phyloP scores from a whole-genome alignment of 2,888 invertebrate species.

The Apotomis turbidana region DNA sequence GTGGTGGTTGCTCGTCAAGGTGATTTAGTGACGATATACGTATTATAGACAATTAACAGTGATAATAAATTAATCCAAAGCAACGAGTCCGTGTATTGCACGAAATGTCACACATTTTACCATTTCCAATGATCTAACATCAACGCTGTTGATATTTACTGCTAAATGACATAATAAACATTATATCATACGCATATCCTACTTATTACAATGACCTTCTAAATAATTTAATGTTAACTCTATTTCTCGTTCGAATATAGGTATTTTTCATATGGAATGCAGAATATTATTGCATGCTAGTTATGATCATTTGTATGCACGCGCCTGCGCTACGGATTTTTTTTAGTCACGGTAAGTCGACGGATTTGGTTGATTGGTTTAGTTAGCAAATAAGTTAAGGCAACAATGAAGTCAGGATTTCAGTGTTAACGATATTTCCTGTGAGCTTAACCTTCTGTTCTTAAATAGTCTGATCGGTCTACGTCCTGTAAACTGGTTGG shows the following conservation, averaged over 20 bases:
- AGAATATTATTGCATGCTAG: not conserved
- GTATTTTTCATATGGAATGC: not conserved
- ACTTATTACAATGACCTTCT: not conserved
- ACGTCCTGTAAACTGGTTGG: no score
- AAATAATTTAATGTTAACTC: not conserved
- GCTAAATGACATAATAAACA: slow-evolving; percentile 13
- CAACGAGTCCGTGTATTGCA: no score
- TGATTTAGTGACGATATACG: no score
- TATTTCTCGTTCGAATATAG: not conserved
- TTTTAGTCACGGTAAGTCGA: not conserved
- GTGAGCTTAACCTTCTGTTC: no score
- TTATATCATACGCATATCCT: slow-evolving; percentile 9
- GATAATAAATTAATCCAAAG: no score
- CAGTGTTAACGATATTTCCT: not conserved
- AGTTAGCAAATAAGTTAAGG: not conserved
- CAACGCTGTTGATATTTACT: slow-evolving; percentile 9
- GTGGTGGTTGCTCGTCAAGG: no score
- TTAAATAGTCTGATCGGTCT: no score
- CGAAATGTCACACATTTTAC: no score
- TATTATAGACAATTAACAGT: no score
- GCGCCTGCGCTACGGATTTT: not conserved
- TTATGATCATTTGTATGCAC: not conserved
- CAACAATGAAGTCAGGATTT: not conserved
- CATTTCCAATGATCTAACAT: not conserved
- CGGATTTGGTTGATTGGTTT: not conserved